Conservation (phyloP, 2,888 invertebrate species). For the Auanema freiburgensis region DNA sequence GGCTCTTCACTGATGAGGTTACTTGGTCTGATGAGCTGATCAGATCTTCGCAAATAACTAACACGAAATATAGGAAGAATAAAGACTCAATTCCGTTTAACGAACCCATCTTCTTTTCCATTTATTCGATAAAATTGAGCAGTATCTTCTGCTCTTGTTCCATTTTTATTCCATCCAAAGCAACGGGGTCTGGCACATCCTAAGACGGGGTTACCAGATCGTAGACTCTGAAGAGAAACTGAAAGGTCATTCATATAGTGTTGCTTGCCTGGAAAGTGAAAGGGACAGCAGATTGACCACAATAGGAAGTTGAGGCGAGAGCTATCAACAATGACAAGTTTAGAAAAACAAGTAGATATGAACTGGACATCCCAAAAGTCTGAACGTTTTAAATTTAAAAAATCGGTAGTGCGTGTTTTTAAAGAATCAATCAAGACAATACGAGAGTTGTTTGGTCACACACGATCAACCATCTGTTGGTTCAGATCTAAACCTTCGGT, state of each 20-base stretch:
- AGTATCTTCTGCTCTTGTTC: slow-evolving; percentile 43
- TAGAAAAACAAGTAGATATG: not conserved
- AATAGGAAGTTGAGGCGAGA: slow-evolving; percentile 39
- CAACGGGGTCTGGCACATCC: slow-evolving; percentile 51
- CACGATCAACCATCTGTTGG: too few relatives aligned
- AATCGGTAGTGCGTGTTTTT: too few relatives aligned
- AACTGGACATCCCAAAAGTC: too few relatives aligned
- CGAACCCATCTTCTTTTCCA: slow-evolving; percentile 47
- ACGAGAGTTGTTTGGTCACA: too few relatives aligned
- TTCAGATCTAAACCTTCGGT: too few relatives aligned
- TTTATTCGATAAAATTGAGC: slow-evolving; percentile 50
- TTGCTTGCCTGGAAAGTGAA: slow-evolving; percentile 50
- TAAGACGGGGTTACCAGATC: slow-evolving; percentile 45
- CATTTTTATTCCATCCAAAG: slow-evolving; percentile 47
- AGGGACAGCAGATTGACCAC: slow-evolving; percentile 50
- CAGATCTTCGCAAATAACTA: slow-evolving; percentile 35
- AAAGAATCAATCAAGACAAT: too few relatives aligned
- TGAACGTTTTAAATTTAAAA: too few relatives aligned
- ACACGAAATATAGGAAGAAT: not conserved
- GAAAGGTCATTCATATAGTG: not conserved
- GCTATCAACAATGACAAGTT: slow-evolving; percentile 9
- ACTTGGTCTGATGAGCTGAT: slow-evolving; percentile 28
- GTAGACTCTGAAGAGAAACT: slow-evolving; percentile 33
- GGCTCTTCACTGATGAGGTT: slow-evolving; percentile 28
- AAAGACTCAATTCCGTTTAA: not conserved